phyloP scores from a whole-genome alignment of 2,888 invertebrate genomes.

The Thysanoteuthis rhombus region DNA sequence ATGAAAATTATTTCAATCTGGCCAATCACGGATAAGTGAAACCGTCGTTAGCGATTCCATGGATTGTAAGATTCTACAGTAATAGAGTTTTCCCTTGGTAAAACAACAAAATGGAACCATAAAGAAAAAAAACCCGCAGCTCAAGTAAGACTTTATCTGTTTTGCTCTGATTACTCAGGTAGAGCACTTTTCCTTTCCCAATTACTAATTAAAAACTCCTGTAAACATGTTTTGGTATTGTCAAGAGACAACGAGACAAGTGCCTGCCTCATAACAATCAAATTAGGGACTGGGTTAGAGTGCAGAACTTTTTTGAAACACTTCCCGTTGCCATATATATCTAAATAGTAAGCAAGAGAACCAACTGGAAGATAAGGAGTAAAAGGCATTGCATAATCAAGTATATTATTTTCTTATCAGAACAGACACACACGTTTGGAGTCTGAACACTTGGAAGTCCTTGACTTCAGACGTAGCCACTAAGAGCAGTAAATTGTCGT shows the following conservation, averaged over 20 bases:
- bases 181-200: background rate
- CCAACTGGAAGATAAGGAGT: background rate
- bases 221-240: background rate
- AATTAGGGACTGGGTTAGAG: background rate
- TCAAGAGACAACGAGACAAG: background rate
- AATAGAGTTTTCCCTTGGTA: background rate
- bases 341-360: background rate
- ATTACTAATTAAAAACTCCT: background rate
- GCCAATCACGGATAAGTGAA: too few species aligned
- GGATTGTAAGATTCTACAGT: too few species aligned
- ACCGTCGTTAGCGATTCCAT: background rate
- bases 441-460: background rate
- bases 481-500: background rate
- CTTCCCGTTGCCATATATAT: background rate
- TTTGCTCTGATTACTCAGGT: background rate
- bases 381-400: background rate
- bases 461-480: background rate
- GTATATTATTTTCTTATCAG: background rate
- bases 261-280: background rate
- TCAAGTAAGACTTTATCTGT: background rate
- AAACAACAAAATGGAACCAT: background rate
- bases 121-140: background rate
- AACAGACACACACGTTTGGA: background rate
- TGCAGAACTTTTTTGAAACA: background rate
- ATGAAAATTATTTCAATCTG: too few species aligned